Evolutionary conservation across 1,140 invertebrate species (phyloP).

Genomic region (Zaprionus africanus): DNA sequence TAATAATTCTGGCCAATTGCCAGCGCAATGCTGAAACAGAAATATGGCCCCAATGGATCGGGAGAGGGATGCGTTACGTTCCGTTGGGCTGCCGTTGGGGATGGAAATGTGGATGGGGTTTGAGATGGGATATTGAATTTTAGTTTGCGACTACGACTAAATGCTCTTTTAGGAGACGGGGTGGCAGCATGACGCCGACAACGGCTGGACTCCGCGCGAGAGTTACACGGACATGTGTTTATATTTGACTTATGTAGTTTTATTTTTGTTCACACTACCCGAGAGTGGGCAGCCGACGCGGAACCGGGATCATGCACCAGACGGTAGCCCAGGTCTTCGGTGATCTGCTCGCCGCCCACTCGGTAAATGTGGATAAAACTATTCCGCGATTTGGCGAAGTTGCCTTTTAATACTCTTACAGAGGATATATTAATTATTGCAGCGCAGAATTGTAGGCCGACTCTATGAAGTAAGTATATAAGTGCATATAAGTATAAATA

Average conservation of each 20-base stretch:
- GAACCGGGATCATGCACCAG: slow-evolving; percentile 32
- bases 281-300: slow-evolving; percentile 19
- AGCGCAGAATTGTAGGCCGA: no score
- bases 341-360: slow-evolving; percentile 6
- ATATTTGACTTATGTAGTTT: slow-evolving; percentile 73
- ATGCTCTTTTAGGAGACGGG: slow-evolving; percentile 21
- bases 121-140: slow-evolving; percentile 11
- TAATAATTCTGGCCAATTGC: slow-evolving; percentile 81
- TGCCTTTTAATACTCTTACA: slow-evolving; percentile 6
- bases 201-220: slow-evolving; percentile 30
- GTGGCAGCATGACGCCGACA: slow-evolving; percentile 37
- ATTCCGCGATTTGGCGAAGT: background rate
- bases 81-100: background rate
- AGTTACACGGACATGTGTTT: slow-evolving; percentile 63
- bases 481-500: no score
- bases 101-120: slow-evolving; percentile 10
- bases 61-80: slow-evolving; percentile 17
- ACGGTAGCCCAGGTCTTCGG: background rate
- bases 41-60: slow-evolving; percentile 44
- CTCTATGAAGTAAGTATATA: no score
- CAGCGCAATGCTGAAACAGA: slow-evolving; percentile 67
- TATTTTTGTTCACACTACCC: slow-evolving; percentile 55
- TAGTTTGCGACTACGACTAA: background rate
- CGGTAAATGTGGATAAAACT: background rate
- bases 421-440: no score